Base-by-base conservation (phyloP, 2,888 invertebrate species). In the Ophonus ardosiacus region DNA sequence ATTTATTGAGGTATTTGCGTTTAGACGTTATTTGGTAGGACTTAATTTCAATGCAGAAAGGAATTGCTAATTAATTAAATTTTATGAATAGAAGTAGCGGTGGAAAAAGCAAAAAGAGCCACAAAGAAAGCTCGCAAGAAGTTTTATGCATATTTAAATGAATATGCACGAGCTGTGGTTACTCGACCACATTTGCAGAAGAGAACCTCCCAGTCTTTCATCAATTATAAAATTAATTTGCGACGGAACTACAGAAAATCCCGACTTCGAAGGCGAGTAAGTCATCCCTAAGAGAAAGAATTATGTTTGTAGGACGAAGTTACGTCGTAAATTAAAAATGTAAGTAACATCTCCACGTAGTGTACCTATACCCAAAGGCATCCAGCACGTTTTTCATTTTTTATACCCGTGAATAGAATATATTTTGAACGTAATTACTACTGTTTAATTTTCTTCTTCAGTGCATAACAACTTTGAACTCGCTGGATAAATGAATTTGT, bases 191-290 rank as follows among this genome's bases (percentile, higher is more conserved):
- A 81, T 17, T 21, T 18, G 40, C 61, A 65, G 31, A 31, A 31
- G 31, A 31, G 31, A 31, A 31, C 40, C 81, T 40, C 40, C 61
- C 18, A 61, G 61, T 63, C 80, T 38, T 80, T 40, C 81, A 81
- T 81, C 81, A 68, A 81, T 68, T 81, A 81, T 71, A 81, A 81
- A 81, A 68, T 81, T 81, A 81, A 81, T 81, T 81, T 81, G 81
- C 71, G 71, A 68, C 51, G 63, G 51, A 65, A 57, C 71, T 81
- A 38, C 31, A 43, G 71, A 68, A 81, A 68, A 81, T 71, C 56
- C 71, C 24, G 21, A 57, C 57, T 51, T 81, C 57, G 56, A 65
- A 81, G 31, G 6, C 2, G 31, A 31, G 68, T 81, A 81, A 81
- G 71, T 68, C 71, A 56, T 81, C 56, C 68, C 51, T 43, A 8